Conservation (phyloP, 2,888 invertebrate genomes). For the Leucoptera coffeella region DNA sequence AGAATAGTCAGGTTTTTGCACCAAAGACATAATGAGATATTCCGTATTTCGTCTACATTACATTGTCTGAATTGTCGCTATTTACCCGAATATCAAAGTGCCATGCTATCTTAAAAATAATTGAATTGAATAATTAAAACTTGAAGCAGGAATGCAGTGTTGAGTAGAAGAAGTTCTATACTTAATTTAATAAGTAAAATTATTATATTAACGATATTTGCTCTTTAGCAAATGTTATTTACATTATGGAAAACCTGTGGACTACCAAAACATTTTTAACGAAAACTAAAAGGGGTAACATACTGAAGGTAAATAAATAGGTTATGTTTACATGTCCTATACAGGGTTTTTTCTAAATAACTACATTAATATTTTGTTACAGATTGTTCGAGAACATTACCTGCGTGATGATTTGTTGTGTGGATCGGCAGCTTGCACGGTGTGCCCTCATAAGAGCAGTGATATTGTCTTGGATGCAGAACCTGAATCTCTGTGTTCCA, state of each 20-base stretch:
- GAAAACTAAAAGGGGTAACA: conserved; percentile 85
- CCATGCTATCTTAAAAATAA: no score
- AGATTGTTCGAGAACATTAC: conserved; percentile 90
- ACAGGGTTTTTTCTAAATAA: conserved; percentile 42
- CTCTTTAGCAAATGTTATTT: background rate
- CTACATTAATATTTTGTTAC: conserved; percentile 51
- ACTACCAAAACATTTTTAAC: conserved; percentile 79
- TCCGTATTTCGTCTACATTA: no score
- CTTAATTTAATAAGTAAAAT: background rate
- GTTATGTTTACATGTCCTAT: background rate
- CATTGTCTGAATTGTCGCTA: no score
- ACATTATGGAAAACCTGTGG: conserved; percentile 37
- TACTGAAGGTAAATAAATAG: conserved; percentile 66
- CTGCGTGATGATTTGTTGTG: conserved; percentile 90
- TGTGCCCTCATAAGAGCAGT: conserved; percentile 60
- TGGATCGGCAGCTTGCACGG: conserved; percentile 70
- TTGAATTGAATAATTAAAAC: no score
- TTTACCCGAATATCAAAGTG: no score
- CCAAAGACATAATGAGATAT: no score
- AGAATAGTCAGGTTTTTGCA: no score
- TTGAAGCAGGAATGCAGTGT: no score
- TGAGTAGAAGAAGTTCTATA: no score
- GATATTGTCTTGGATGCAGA: conserved; percentile 49
- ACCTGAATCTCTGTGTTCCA: conserved; percentile 51
- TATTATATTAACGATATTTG: background rate